Percentiles rank a stretch among this genome's conserved stretches.
These are phyloP conservation scores for Cyphomyrus discorhynchus DNA, from an alignment of 2,113 vertebrate genomes.

Conservation along the genomic window DNA sequence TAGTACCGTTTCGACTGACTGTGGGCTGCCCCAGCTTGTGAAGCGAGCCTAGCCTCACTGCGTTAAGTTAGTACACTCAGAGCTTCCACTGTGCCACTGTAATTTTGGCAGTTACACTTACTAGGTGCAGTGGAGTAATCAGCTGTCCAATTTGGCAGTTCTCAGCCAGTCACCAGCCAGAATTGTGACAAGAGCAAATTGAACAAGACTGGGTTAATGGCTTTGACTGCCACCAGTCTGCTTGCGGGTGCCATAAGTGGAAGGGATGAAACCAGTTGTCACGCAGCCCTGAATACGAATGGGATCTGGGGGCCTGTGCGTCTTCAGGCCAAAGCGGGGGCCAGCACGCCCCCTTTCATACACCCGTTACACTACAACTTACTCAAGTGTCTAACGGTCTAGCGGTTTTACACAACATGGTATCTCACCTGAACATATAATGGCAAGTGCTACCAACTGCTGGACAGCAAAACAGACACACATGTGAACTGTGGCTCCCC, in stretches of 20 bases:
- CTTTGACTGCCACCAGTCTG: slow-evolving; percentile 15
- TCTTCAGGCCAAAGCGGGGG: background rate
- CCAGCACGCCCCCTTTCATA: background rate
- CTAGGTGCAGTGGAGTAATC: background rate
- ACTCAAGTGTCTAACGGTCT: background rate
- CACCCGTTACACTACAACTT: background rate
- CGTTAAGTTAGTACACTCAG: background rate
- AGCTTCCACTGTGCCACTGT: background rate
- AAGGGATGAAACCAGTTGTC: slow-evolving; percentile 8
- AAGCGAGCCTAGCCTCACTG: background rate
- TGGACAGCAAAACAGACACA: background rate
- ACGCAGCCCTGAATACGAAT: background rate
- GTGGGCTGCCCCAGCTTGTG: background rate
- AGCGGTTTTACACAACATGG: no score
- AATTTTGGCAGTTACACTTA: slow-evolving; percentile 17
- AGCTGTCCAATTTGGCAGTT: slow-evolving; percentile 15
- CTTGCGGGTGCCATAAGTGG: slow-evolving; percentile 4
- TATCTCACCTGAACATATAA: background rate
- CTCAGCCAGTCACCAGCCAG: slow-evolving; percentile 12
- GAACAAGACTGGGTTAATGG: slow-evolving; percentile 12
- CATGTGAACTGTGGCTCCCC: background rate
- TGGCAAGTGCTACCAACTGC: background rate
- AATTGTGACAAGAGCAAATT: slow-evolving; percentile 14
- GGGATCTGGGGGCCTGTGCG: background rate
- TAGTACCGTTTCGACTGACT: background rate